These are phyloP conservation scores for Caenorhabditis sp. DNA, from an alignment of 2,888 invertebrate species.

Conservation along the genomic window DNA sequence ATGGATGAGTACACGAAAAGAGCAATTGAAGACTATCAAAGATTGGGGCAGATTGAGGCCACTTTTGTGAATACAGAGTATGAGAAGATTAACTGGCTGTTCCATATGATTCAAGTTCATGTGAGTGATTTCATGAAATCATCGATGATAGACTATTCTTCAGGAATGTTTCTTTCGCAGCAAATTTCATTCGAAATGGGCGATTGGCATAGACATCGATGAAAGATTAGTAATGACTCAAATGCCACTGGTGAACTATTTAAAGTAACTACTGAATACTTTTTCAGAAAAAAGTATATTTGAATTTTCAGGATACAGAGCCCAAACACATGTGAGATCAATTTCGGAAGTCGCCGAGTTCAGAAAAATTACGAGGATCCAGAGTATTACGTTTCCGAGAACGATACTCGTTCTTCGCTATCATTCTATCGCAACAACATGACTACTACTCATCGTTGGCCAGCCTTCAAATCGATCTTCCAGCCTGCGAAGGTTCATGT, in stretches of 20 bases:
- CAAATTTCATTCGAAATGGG: constrained; percentile 56
- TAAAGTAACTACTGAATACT: not conserved
- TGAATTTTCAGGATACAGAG: not conserved
- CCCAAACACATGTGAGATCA: constrained; percentile 31
- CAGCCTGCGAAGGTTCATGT: constrained; percentile 36
- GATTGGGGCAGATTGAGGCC: constrained; percentile 32
- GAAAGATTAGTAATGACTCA: constrained; percentile 45
- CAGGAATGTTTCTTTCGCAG: constrained; percentile 54
- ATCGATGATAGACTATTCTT: not conserved
- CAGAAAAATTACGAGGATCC: constrained; percentile 22
- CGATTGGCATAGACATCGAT: constrained; percentile 45
- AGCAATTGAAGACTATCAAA: constrained; percentile 39
- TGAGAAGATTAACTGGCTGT: constrained; percentile 34
- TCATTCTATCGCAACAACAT: constrained; percentile 33
- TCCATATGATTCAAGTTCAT: constrained; percentile 54
- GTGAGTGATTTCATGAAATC: not conserved
- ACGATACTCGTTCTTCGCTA: constrained; percentile 12
- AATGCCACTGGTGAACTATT: constrained; percentile 34
- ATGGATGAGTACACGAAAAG: constrained; percentile 39
- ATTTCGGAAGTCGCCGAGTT: constrained; percentile 38
- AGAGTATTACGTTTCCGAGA: not conserved
- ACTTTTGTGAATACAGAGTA: constrained; percentile 40
- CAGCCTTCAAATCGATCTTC: constrained; percentile 37
- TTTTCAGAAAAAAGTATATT: not conserved
- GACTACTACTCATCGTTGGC: constrained; percentile 25